These are phyloP conservation scores for Gymnorhina tibicen DNA, from an alignment of 2,113 vertebrate genomes.

Conservation along the genomic window DNA sequence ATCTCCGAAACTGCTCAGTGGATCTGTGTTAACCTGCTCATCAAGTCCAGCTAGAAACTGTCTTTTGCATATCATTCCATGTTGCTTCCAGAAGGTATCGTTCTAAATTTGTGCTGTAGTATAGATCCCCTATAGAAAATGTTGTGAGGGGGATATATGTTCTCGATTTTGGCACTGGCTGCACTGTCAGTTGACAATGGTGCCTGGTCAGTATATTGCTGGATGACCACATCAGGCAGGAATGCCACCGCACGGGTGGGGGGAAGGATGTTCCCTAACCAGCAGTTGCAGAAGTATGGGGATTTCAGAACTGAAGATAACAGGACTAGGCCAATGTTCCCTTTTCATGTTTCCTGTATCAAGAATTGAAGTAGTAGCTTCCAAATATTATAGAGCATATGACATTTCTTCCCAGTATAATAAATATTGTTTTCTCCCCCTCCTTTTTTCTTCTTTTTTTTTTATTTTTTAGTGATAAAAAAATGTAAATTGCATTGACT, in stretches of 20 bases:
- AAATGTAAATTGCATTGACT: background rate
- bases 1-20: background rate
- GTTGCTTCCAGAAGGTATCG: background rate
- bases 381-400: background rate
- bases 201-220: background rate
- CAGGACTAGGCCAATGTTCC: background rate
- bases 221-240: background rate
- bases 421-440: background rate
- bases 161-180: background rate
- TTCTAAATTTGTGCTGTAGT: background rate
- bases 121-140: background rate
- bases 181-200: background rate
- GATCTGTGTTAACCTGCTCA: background rate
- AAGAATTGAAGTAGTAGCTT: background rate
- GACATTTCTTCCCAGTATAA: background rate
- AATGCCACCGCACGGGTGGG: background rate
- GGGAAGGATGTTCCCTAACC: background rate
- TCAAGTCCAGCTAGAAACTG: background rate
- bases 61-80: background rate
- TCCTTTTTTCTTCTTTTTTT: background rate
- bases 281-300: background rate
- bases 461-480: background rate
- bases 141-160: rapidly evolving
- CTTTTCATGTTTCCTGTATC: background rate
- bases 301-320: background rate